Base-by-base conservation (phyloP, 2,888 invertebrate genomes). In the Metalampra italica region DNA sequence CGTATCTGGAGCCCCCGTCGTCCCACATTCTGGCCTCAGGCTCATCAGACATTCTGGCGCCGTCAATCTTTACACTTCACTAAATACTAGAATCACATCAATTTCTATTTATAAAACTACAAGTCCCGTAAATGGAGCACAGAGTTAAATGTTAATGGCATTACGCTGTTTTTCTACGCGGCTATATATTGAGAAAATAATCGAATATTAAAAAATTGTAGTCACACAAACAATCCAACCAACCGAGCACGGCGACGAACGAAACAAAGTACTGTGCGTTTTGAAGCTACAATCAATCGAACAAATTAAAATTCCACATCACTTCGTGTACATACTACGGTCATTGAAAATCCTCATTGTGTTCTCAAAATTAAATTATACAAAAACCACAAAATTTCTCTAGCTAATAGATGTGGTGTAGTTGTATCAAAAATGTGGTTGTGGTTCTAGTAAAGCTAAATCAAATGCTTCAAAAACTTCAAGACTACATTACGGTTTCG, bases 41-140 rank as follows among this genome's bases (percentile, higher is more conserved):
- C 68, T 89, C 88, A 69, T 89, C 88, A 87, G 88, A 88, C 88
- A 89, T 89, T 66, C 85, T 85, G 87, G 87, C 83, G 84, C 85
- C 85, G 46, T 59, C 48, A 53, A 36, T 22, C 36, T 36, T 50
- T 43, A 57, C 59, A 59, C 62, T 61, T 45, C 53, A 62, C 55
- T 56, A 52, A 63, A 60, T 66, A 71, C 71, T n/a, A n/a, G n/a
- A n/a, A n/a, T n/a, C n/a, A n/a, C n/a, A n/a, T n/a, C n/a, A n/a
- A 68, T 70, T 54, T 58, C 59, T 12, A 29, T 15, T 3, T n/a
- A 12, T 22, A 37, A 45, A 37, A 37, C 37, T 45, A 7, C 8
- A 32, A n/a, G 11, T 14, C 37, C 3, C 37, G 15, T 34, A 29
- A 22, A n/a, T 12, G 39, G 15, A 32, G 12, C 15, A 13, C 11